A percentile compares a stretch with the other conserved stretches of the same genome.
Conservation (phyloP, 2,888 invertebrate species). For the Hemistola chrysoprasaria region DNA sequence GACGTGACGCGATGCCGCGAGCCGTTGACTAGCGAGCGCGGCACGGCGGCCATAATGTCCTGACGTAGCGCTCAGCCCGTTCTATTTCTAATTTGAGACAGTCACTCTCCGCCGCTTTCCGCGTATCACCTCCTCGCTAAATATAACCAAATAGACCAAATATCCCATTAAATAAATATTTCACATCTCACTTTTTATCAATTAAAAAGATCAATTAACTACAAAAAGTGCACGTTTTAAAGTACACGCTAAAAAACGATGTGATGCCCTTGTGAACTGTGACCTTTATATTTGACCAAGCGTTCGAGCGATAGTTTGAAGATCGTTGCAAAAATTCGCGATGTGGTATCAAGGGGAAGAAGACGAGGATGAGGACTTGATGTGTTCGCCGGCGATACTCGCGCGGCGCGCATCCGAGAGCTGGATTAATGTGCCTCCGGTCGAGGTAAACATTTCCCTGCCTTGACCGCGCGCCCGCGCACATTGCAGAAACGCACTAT, state of each 20-base stretch:
- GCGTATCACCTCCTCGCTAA: conserved; percentile 74
- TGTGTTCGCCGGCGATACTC: conserved; percentile 93
- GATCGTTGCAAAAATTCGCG: conserved; percentile 25
- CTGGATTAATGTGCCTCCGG: conserved; percentile 94
- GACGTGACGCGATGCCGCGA: neutral
- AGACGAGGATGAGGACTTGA: conserved; percentile 92
- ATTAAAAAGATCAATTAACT: conserved; percentile 15
- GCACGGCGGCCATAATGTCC: conserved; percentile 30
- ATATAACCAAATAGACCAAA: conserved; percentile 52
- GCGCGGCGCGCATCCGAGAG: conserved; percentile 93
- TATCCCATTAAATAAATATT: conserved; percentile 38
- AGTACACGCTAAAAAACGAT: conserved; percentile 14
- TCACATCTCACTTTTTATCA: conserved; percentile 23
- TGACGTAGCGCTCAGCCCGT: conserved; percentile 64
- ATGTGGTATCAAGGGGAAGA: conserved; percentile 92
- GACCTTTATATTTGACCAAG: conserved; percentile 19
- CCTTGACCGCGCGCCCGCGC: conserved; percentile 17
- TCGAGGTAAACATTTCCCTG: conserved; percentile 84
- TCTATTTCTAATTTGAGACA: conserved; percentile 81
- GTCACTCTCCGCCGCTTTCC: conserved; percentile 76
- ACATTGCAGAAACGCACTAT: too few relatives aligned
- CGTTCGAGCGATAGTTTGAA: conserved; percentile 11
- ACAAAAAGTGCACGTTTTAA: neutral
- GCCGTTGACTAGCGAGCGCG: conserved; percentile 15
- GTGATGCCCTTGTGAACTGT: conserved; percentile 24